Evolutionary conservation across 2,113 vertebrate species (phyloP), one percentile per base, ranked within the genome.

Genomic region (Leptobrachium leishanense): DNA sequence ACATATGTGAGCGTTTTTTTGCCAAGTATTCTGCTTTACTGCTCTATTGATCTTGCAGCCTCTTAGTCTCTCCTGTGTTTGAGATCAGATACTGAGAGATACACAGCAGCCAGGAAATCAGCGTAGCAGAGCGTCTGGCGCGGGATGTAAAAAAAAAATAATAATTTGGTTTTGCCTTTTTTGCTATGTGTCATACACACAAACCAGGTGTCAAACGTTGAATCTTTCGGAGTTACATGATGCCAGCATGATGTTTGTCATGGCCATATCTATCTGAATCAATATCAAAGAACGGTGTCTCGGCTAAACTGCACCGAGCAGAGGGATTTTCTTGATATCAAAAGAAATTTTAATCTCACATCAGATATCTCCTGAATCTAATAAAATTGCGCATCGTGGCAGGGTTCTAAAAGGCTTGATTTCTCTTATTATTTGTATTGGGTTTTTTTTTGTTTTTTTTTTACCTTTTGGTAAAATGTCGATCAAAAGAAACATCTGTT

Each of bases 41-140:
- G 83, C 86, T 90, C 84, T 83, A 86, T 88, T 89, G 85, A 82
- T 89, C 88, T 88, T 86, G 82, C 86, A 87, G 84, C 82, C 85
- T 79, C 86, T 82, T 85, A 87, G 87, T 84, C 77, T 88, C 81
- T 75, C 85, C 82, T 73, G 74, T 84, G 57, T 83, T 74, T 81
- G 72, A 74, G 78, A 43, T 67, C 77, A 55, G 79, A 85, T 71
- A 31, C 63, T 59, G 43, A 68, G 65, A 74, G 68, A 73, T 78
- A 77, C 13, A 41, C 76, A 78, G 70, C 53, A 9, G 40, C 42
- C 39, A 0, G 66, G 20, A 74, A 39, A 72, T 2, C 4, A 68
- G 79, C 31, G 68, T 75, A 15, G 65, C 55, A 46, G 42, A 74
- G 64, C 78, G 73, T 72, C 78, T 81, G 78, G 71, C 71, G 55